Evolutionary conservation across 2,113 vertebrate species (phyloP).

Genomic region (Xenotilapia leptura): DNA sequence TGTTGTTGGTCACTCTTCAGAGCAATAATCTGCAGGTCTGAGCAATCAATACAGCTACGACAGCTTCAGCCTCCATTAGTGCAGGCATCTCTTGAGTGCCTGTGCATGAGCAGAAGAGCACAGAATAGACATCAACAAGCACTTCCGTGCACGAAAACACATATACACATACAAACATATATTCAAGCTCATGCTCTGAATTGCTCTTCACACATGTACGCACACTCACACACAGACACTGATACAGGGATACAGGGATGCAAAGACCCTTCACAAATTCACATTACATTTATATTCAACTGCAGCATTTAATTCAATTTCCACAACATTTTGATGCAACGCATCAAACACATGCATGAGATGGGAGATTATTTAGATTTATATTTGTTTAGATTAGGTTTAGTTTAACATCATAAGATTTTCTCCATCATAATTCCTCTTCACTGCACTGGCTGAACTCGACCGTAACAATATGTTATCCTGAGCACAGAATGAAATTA

Average conservation of each 20-base stretch:
- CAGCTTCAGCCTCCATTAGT: conserved; percentile 67
- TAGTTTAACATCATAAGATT: not conserved
- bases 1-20: conserved; percentile 74
- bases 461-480: not conserved
- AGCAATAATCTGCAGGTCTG: conserved; percentile 76
- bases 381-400: not conserved
- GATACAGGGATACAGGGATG: not conserved
- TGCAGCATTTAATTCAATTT: not conserved
- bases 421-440: not conserved
- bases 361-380: not conserved
- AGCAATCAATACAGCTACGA: conserved; percentile 72
- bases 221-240: not conserved
- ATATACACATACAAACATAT: conserved; percentile 11
- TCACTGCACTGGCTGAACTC: not conserved
- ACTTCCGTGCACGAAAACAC: not conserved
- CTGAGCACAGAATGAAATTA: not conserved
- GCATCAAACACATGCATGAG: not conserved
- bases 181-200: conserved; percentile 57
- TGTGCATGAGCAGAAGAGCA: conserved; percentile 64
- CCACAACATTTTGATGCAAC: not conserved
- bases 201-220: conserved; percentile 17
- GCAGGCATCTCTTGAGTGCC: conserved; percentile 58
- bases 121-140: conserved; percentile 40
- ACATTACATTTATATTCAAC: not conserved
- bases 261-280: not conserved